Percentiles rank a stretch among this genome's conserved stretches.
Evolutionary conservation across 2,113 vertebrate species (phyloP).

Genomic region (Vulpes vulpes): DNA sequence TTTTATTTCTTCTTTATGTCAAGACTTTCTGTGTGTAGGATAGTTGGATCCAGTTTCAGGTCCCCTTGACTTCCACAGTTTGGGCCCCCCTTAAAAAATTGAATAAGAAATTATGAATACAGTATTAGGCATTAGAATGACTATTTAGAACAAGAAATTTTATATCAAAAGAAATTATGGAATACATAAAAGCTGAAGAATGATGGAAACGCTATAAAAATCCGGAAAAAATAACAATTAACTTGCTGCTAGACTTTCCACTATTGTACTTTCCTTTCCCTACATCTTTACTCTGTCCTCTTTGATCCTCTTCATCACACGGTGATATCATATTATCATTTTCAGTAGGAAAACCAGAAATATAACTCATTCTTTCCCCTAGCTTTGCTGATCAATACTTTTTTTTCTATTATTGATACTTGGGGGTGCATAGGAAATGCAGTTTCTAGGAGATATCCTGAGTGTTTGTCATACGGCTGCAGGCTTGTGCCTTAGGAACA

Average conservation of each 20-base stretch:
- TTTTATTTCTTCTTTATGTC: conserved; percentile 10
- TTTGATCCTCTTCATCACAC: not conserved
- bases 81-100: not conserved
- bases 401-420: conserved; percentile 51
- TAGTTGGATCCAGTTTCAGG: not conserved
- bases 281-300: not conserved
- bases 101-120: not conserved
- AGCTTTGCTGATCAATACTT: not conserved
- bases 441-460: not conserved
- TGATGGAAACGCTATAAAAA: not conserved
- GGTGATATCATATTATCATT: not conserved
- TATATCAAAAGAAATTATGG: not conserved
- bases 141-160: not conserved
- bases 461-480: not conserved
- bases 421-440: not conserved
- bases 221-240: not conserved
- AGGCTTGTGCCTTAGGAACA: not conserved
- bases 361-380: not conserved
- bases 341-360: conserved; percentile 39
- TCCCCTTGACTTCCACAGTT: not conserved
- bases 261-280: not conserved
- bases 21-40: not conserved
- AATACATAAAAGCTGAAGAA: not conserved
- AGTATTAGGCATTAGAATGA: not conserved
- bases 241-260: not conserved